Evolutionary conservation across 2,113 vertebrate genomes (phyloP), one percentile per base, ranked within the genome.

Genomic region (Sinocyclocheilus maitianheensis): DNA sequence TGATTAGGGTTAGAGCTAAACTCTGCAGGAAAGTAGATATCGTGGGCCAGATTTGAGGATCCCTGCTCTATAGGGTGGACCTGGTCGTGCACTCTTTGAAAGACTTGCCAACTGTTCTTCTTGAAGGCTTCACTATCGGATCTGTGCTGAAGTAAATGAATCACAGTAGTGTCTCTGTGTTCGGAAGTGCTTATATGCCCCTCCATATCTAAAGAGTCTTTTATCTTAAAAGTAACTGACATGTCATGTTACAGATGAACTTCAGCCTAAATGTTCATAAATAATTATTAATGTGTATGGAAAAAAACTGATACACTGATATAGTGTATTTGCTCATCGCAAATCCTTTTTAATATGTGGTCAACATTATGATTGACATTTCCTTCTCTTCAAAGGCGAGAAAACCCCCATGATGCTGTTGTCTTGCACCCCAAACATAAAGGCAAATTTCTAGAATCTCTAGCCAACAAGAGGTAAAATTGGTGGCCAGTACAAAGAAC

Each of bases 11-110:
- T 26, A 26, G 26, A 26, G 26, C 26, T 26, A 26, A 26, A 26
- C 26, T 26, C 26, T 26, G 26, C 26, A 26, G 26, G 26, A 26
- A 26, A 26, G 26, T 26, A 1, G 26, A 26, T 26, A 1, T 26
- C 26, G 26, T 26, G 26, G 26, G 26, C 26, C 26, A 26, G 26
- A 26, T 26, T 26, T 26, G 26, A 26, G 26, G 26, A 26, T 26
- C 26, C 26, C 26, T 26, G 26, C 37, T 86, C 43, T 78, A 91
- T 88, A 99, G 98, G 91, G 98, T 99, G 3, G 98, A 99, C 86
- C 94, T 99, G 55, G 97, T 99, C 0, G 97, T 99, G 89, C 98
- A 99, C 88, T 99, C 98, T 1, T 93, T 99, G 87, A 99, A 99
- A 93, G 98, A 99, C 92, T 91, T 99, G 76, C 98, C 98, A 72